Evolutionary conservation across 1,140 invertebrate genomes (phyloP), one percentile per base, ranked within the genome.

Genomic region (Wiebesia pumilae): DNA sequence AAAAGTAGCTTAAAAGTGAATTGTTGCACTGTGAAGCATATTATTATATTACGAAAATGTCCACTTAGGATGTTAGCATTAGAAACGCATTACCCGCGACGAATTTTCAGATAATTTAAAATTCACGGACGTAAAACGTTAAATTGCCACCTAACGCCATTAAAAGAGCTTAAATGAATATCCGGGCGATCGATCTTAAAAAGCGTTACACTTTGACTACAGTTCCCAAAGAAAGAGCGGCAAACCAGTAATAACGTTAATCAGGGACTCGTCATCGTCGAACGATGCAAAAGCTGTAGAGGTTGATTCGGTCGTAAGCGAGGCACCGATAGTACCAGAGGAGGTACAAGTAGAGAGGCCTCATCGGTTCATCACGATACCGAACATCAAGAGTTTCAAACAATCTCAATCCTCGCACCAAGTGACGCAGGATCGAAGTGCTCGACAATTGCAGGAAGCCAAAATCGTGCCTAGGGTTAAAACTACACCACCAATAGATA

Each of bases 301-400:
- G 82, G 47, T 33, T 10, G 81, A 87, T 24, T 24, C 78, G 0
- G 81, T 85, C 9, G 58, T 65, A 0, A 86, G 79, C 10, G 90
- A 90, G 35, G 47, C 87, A 43, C 88, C 89, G 12, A 88, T 90
- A 24, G 79, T 89, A 30, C 47, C 88, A 14, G 81, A 90, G 65
- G 88, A 89, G 30, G 40, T 83, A 0, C 90, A 87, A 33, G 58
- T 81, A 71, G 83, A 40, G 82, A 87, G 38, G 88, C 86, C 69
- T 21, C 90, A 88, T 4, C 91, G 90, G 27, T 94, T 94, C 84
- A 94, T 94, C 35, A 93, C 92, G 3, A 91, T 94, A 47, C 93
- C 93, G 10, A 94, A 94, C 80, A 94, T 94, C 77, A 92, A 88
- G 78, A 91, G 93, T 12, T 89, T 90, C 0, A 92, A 91, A 73